Conservation (phyloP, 2,888 invertebrate species). For the Epinotia brunnichana region DNA sequence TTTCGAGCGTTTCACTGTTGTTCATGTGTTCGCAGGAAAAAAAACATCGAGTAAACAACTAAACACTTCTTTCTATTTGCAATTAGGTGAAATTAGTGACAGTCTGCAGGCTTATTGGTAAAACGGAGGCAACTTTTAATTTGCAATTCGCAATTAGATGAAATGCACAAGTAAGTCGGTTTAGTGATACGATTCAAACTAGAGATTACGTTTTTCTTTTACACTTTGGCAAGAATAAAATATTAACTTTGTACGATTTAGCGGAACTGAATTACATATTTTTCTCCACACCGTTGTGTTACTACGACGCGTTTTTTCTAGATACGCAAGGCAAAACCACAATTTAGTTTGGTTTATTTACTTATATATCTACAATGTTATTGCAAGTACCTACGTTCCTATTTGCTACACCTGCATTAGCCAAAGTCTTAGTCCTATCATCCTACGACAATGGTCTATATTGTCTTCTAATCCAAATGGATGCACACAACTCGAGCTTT, state of each 20-base stretch:
- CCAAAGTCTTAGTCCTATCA: neutral
- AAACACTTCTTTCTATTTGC: constrained; percentile 11
- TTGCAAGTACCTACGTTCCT: neutral
- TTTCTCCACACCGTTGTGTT: neutral
- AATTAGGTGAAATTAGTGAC: constrained; percentile 23
- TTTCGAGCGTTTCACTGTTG: neutral
- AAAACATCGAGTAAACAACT: constrained; percentile 14
- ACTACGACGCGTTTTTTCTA: neutral
- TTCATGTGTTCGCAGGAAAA: constrained; percentile 4
- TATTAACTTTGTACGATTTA: too few species aligned
- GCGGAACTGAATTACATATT: neutral
- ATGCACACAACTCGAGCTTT: constrained; percentile 34
- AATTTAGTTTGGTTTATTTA: constrained; percentile 1
- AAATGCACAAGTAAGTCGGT: neutral
- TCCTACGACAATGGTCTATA: constrained; percentile 11
- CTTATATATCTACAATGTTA: neutral
- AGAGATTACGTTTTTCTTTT: too few species aligned
- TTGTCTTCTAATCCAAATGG: constrained; percentile 20
- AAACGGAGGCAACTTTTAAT: constrained; percentile 1
- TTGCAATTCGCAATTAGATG: neutral
- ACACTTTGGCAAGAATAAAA: too few species aligned
- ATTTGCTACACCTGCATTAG: neutral
- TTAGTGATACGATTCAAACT: neutral
- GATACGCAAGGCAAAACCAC: neutral
- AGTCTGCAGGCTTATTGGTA: neutral